Evolutionary conservation across 2,797 vertebrate genomes (phyloP), one percentile per base, ranked within the genome.

Genomic region (Phoebastria nigripes): DNA sequence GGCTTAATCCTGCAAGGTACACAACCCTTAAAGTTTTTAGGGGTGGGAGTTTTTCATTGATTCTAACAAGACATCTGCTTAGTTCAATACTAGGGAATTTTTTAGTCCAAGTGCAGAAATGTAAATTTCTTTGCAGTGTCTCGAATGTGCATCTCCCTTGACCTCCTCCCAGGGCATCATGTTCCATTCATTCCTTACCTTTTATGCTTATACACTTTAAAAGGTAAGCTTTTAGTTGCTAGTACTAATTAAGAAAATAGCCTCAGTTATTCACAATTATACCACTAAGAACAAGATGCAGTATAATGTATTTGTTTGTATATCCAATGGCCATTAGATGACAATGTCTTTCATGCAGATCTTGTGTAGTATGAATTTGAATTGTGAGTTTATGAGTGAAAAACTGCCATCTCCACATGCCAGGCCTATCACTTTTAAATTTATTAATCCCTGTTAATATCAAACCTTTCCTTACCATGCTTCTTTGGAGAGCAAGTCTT

Each of bases 351-450:
- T 83, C 52, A 51, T 16, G 26, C n/a, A 73, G 31, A 55, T 84
- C 35, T 71, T n/a, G 10, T 28, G 35, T 6, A 49, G 9, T 20
- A 54, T 22, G 14, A 59, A 72, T 93, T 52, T 70, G 44, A 84
- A 33, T 46, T n/a, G 31, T 47, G 41, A 39, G 12, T 47, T 91
- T 71, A 35, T 46, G 31, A 93, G 33, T 37, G 51, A 78, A 87
- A 79, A 81, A 10, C 14, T 58, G 14, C 9, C 49, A 26, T 12
- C 44, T 77, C 59, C n/a, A 29, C 0, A 0, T 39, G 21, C 17
- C 61, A 78, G 26, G 35, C 35, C 33, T 65, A 37, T 15, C 0
- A 56, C 55, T 70, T 76, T 72, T 1, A 47, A 82, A 84, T 51
- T 11, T 89, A 79, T 39, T 66, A 51, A 76, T 33, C 15, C 12